A percentile compares a stretch with the other conserved stretches of the same genome.
Conservation (phyloP, 2,888 invertebrate species). For the Lasiommata megera region DNA sequence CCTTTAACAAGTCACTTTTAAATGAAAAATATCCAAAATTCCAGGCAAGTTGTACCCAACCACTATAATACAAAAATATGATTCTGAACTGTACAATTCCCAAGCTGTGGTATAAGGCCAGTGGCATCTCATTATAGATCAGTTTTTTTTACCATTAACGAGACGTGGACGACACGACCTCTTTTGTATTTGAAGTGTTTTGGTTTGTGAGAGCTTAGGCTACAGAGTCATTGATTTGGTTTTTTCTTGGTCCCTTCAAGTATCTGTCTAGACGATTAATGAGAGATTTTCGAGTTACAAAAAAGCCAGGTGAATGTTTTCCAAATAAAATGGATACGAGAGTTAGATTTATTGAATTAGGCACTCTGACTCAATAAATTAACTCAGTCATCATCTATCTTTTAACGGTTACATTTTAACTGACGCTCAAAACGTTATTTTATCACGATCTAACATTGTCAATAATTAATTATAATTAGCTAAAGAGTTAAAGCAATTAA, state of each 20-base stretch:
- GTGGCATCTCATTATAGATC: slow-evolving; percentile 23
- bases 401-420: no score
- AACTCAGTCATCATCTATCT: no score
- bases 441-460: no score
- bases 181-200: slow-evolving; percentile 7
- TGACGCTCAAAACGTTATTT: no score
- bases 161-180: slow-evolving; percentile 18
- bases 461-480: no score
- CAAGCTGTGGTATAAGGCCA: slow-evolving; percentile 8
- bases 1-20: no score
- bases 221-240: slow-evolving; percentile 7
- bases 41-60: no score
- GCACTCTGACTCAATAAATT: no score
- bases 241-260: slow-evolving; percentile 7
- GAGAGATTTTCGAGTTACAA: slow-evolving; percentile 3
- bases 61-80: neutral
- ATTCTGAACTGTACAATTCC: neutral
- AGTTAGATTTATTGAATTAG: neutral
- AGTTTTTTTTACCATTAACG: slow-evolving; percentile 9
- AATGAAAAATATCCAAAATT: no score
- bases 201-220: slow-evolving; percentile 10
- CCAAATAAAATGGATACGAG: neutral
- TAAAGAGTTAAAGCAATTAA: no score
- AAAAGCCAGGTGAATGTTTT: neutral
- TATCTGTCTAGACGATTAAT: slow-evolving; percentile 19